Percentiles rank a stretch among this genome's conserved stretches.
These are phyloP conservation scores for Cremastinae sp. DNA, from an alignment of 2,888 invertebrate species.

Conservation along the genomic window DNA sequence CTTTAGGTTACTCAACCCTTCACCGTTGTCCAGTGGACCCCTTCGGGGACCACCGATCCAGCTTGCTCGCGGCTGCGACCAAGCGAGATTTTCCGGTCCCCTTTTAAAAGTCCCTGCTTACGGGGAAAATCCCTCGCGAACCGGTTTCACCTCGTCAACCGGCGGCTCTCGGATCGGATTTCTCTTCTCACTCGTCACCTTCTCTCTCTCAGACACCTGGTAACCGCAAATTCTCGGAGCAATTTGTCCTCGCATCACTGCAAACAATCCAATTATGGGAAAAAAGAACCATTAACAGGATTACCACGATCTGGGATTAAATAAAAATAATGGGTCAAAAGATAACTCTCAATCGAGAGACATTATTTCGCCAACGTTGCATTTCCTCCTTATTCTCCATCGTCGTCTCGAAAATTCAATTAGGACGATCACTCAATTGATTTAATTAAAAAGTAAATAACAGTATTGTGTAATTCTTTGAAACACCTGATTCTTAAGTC, in stretches of 20 bases:
- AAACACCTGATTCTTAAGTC: no score
- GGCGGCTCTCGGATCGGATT: constrained; percentile 1
- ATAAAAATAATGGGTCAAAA: no score
- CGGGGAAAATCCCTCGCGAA: constrained; percentile 9
- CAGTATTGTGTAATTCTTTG: no score
- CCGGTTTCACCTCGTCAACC: constrained; percentile 6
- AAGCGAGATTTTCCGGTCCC: not conserved
- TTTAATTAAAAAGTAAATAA: no score
- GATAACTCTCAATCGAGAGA: no score
- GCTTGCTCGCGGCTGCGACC: constrained; percentile 21
- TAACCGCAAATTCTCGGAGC: not conserved
- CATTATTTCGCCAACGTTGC: no score
- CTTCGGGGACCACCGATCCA: constrained; percentile 37
- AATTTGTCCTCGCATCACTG: constrained; percentile 34
- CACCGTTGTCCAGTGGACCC: constrained; percentile 64
- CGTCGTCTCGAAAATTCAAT: no score
- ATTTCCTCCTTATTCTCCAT: no score
- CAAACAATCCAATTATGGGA: constrained; percentile 42
- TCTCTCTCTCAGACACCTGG: constrained; percentile 33
- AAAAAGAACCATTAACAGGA: constrained; percentile 2
- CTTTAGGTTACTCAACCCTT: constrained; percentile 74
- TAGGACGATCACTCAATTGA: no score
- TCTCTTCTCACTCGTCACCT: not conserved
- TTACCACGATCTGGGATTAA: not conserved
- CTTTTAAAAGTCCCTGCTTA: not conserved